phyloP scores from a whole-genome alignment of 2,888 invertebrate species.

The Acleris literana region DNA sequence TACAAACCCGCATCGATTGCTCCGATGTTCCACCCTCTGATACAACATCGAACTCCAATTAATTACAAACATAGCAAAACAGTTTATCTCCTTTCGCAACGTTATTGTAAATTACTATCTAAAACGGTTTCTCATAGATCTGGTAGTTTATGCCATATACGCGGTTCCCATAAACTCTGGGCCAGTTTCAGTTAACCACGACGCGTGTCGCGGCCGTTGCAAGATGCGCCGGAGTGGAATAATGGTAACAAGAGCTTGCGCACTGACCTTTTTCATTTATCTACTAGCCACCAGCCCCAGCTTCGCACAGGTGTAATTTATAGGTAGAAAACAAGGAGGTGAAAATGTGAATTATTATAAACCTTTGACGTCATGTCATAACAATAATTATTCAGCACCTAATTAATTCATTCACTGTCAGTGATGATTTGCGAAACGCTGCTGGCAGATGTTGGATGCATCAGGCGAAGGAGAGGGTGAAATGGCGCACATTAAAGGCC shows the following conservation, averaged over 20 bases:
- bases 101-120: constrained; percentile 1
- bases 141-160: constrained; percentile 9
- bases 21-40: no score
- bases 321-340: fast-evolving
- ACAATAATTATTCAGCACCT: no score
- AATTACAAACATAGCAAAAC: constrained; percentile 3
- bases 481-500: no score
- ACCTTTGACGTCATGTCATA: no score
- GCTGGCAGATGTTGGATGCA: no score
- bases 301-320: no score
- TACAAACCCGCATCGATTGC: no score
- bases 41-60: not conserved
- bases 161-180: constrained; percentile 6
- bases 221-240: not conserved
- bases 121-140: constrained; percentile 2
- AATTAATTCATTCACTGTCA: no score
- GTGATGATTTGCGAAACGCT: no score
- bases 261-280: not conserved
- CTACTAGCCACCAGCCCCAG: fast-evolving
- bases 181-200: not conserved
- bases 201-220: constrained; percentile 10
- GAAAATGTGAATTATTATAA: no score
- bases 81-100: constrained; percentile 3
- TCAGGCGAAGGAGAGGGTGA: no score
- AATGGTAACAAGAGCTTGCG: not conserved